Base-by-base conservation (phyloP, 2,113 vertebrate species). In the Taxidea taxus region DNA sequence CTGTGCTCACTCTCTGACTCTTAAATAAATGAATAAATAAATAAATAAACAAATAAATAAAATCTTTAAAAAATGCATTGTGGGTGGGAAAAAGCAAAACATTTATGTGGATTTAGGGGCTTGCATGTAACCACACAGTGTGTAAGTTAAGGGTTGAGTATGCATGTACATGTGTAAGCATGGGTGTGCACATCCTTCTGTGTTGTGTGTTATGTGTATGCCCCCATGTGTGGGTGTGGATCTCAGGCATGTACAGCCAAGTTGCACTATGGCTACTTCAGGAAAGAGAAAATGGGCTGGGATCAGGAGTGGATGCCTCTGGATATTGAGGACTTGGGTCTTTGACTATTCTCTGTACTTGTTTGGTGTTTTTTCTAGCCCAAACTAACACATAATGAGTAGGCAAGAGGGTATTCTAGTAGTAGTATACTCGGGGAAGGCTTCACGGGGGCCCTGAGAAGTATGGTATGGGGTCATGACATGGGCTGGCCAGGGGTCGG, bases 251-350 rank as follows among this genome's bases (percentile, higher is more conserved):
- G 8, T 15, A 21, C 12, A n/a, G 29, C n/a, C 37, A 21, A 64
- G 15, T 25, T 23, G n/a, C 9, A 37, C 2, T 1, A 15, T 14
- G 37, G 1, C 29, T 39, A 23, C 4, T 8, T 81, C n/a, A 7
- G 29, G 37, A 47, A 82, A 20, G 27, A 74, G 37, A 75, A 10
- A 27, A 14, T 4, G 4, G 8, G 56, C 13, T 4, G 7, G n/a
- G 25, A 3, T 37, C 4, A 0, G 10, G 7, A 6, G 9, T 10
- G 3, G 0, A n/a, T n/a, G n/a, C n/a, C n/a, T 72, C 54, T 88
- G 58, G 62, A 34, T 23, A 1, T 34, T 68, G 54, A 62, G 21
- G 60, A 80, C 10, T 51, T 74, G 27, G 29, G 18, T 58, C 9
- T 78, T 77, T 91, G 54, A 2, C 9, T 92, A 18, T 25, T 90